Percentiles rank a stretch among this genome's conserved stretches.
Conservation (phyloP, 2,113 vertebrate genomes). For the Scytalopus superciliaris region DNA sequence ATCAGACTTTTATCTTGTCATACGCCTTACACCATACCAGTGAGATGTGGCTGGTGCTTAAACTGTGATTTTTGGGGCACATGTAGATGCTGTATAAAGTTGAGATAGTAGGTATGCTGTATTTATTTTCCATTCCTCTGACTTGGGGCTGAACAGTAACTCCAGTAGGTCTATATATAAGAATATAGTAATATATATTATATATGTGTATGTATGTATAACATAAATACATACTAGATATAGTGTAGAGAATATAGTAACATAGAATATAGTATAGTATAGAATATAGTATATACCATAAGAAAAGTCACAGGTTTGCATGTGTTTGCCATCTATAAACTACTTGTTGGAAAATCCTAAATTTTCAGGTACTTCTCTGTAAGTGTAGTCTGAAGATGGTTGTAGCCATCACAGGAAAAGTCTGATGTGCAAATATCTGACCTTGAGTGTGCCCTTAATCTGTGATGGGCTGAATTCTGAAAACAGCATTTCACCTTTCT, state of each 20-base stretch:
- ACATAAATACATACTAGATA: background rate
- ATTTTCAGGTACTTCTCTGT: rapidly evolving
- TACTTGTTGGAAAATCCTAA: background rate
- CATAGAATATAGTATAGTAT: no score
- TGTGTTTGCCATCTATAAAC: background rate
- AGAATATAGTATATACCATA: background rate
- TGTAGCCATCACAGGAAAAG: background rate
- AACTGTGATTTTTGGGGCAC: background rate
- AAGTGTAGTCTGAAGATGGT: background rate
- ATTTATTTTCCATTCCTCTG: background rate
- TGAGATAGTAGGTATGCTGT: no score
- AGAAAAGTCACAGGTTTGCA: background rate
- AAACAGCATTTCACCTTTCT: background rate
- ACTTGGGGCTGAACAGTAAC: background rate
- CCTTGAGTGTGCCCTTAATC: rapidly evolving
- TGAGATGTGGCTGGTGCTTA: background rate
- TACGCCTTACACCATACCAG: background rate
- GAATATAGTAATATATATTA: background rate
- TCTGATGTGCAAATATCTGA: background rate
- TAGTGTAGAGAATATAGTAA: background rate
- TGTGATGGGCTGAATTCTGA: background rate
- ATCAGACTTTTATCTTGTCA: background rate
- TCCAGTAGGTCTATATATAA: background rate
- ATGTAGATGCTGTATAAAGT: background rate
- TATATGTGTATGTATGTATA: background rate